phyloP scores from a whole-genome alignment of 2,113 vertebrate species.

The Carassius carassius region DNA sequence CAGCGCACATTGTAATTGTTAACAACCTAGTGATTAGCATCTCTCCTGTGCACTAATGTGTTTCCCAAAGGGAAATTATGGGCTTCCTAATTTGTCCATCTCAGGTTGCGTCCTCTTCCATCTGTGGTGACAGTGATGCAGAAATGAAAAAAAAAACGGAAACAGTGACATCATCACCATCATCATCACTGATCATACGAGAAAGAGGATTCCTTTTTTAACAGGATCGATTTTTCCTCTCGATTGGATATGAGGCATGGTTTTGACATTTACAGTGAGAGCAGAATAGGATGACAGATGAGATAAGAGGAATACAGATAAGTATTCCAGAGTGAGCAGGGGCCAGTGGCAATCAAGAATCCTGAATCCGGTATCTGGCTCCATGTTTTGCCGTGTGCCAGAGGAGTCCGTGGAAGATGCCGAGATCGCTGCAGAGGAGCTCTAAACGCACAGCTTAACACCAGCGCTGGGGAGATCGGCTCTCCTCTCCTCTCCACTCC shows the following conservation, averaged over 20 bases:
- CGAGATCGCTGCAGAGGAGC: slow-evolving; percentile 54
- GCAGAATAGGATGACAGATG: slow-evolving; percentile 19
- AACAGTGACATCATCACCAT: slow-evolving; percentile 43
- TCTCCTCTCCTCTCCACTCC: slow-evolving; percentile 51
- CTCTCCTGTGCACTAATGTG: slow-evolving; percentile 12
- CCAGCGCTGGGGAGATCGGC: slow-evolving; percentile 39
- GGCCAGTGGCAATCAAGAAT: slow-evolving; percentile 30
- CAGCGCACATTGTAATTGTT: neutral
- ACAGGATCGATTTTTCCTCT: neutral
- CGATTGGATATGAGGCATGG: slow-evolving; percentile 17
- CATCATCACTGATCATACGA: neutral
- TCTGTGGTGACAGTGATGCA: neutral
- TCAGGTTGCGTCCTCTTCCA: slow-evolving; percentile 1
- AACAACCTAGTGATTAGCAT: neutral
- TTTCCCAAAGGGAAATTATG: neutral
- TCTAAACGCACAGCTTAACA: slow-evolving; percentile 54
- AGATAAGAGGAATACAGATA: slow-evolving; percentile 23
- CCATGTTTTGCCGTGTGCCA: slow-evolving; percentile 43
- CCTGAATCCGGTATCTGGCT: slow-evolving; percentile 43
- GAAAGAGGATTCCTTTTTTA: slow-evolving; percentile 31
- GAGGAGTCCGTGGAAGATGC: slow-evolving; percentile 46
- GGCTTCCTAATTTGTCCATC: neutral
- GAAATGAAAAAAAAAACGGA: neutral
- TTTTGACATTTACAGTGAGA: slow-evolving; percentile 25
- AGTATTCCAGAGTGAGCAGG: neutral